Evolutionary conservation across 2,888 invertebrate species (phyloP).

Genomic region (Tipula unca): DNA sequence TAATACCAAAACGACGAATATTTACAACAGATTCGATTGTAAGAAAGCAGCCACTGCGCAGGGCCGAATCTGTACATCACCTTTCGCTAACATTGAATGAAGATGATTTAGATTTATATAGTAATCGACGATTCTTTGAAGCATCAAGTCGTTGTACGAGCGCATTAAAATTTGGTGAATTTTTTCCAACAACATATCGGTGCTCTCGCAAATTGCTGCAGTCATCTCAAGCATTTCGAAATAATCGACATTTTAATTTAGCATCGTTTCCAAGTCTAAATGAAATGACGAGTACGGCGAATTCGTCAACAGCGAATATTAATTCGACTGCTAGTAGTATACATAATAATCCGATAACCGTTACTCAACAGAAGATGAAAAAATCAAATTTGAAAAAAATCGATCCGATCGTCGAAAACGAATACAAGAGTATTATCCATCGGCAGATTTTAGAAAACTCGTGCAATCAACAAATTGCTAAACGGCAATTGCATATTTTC

Average conservation of each 20-base stretch:
- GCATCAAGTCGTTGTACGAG: constrained; percentile 14
- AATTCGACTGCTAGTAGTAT: background rate
- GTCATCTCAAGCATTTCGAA: background rate
- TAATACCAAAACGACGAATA: constrained; percentile 16
- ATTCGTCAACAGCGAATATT: background rate
- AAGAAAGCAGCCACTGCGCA: background rate
- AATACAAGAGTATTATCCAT: constrained; percentile 39
- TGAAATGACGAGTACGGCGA: background rate
- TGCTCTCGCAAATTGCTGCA: constrained; percentile 21
- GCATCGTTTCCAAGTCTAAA: background rate
- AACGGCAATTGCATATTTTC: constrained; percentile 65
- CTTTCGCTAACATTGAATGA: constrained; percentile 23
- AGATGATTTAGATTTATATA: constrained; percentile 18
- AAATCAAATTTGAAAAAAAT: constrained; percentile 8
- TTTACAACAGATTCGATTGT: constrained; percentile 8
- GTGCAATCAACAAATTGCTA: constrained; percentile 41
- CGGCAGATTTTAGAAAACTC: constrained; percentile 40
- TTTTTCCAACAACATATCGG: constrained; percentile 21
- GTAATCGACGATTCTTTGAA: constrained; percentile 17
- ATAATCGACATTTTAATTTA: background rate
- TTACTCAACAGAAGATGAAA: background rate
- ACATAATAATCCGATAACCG: background rate
- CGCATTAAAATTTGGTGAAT: constrained; percentile 21
- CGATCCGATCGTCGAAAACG: constrained; percentile 30
- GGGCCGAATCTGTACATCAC: constrained; percentile 22